These are phyloP conservation scores for Agrilus planipennis DNA, from an alignment of 1,140 invertebrate genomes.

Conservation along the genomic window DNA sequence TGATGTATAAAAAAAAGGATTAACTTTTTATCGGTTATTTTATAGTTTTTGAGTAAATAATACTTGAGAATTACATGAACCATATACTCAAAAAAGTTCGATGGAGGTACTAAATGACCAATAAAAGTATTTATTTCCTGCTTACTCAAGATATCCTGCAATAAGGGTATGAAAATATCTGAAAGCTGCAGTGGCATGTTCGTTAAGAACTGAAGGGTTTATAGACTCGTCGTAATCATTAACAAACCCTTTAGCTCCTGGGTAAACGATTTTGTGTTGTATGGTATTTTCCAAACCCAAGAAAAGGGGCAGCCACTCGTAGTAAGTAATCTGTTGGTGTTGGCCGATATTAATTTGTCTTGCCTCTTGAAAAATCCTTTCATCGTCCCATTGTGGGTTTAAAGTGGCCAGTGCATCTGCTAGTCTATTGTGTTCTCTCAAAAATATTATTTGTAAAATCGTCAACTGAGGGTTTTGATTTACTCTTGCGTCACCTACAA, in stretches of 20 bases:
- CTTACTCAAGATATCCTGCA: conserved; percentile 64
- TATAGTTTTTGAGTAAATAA: too few species aligned
- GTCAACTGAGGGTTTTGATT: conserved; percentile 81
- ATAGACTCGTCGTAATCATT: conserved; percentile 75
- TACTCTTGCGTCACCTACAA: conserved; percentile 63
- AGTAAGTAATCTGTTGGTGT: conserved; percentile 76
- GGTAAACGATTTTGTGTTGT: conserved; percentile 57
- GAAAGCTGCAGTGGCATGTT: conserved; percentile 76
- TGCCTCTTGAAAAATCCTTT: conserved; percentile 77
- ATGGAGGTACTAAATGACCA: too few species aligned
- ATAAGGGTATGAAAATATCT: conserved; percentile 80
- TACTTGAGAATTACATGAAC: too few species aligned
- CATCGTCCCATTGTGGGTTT: conserved; percentile 83
- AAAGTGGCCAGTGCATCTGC: conserved; percentile 55
- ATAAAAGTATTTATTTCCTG: conserved; percentile 12
- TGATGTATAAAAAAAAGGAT: too few species aligned
- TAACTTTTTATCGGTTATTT: too few species aligned
- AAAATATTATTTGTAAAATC: conserved; percentile 67
- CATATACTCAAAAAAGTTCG: too few species aligned
- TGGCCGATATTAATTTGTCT: conserved; percentile 65
- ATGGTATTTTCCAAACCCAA: conserved; percentile 54
- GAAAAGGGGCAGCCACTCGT: conserved; percentile 76
- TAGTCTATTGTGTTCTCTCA: conserved; percentile 85
- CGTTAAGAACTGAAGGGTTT: conserved; percentile 69
- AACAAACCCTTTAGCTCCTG: conserved; percentile 50